Conservation (phyloP, 2,888 invertebrate species). For the Drymonia ruficornis region DNA sequence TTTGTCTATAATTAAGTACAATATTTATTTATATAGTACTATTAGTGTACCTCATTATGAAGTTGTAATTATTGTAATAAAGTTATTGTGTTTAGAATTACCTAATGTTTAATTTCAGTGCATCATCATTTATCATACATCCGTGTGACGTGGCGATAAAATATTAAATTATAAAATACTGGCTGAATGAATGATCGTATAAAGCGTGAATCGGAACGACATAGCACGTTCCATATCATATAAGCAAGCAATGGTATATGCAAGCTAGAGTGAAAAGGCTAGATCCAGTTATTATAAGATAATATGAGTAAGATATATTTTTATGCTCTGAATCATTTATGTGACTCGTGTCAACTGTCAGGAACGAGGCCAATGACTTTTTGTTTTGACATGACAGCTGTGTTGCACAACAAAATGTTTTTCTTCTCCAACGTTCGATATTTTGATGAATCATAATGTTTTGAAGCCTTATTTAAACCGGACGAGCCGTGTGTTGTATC, state of each 20-base stretch:
- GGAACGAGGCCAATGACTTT: no score
- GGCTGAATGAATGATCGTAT: no score
- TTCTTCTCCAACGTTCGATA: conserved; percentile 57
- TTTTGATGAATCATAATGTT: conserved; percentile 59
- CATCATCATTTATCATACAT: no score
- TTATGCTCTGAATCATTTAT: no score
- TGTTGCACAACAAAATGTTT: conserved; percentile 60
- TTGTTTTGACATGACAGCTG: conserved; percentile 45
- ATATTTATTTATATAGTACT: conserved; percentile 9
- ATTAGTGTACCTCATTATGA: background rate
- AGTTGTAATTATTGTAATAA: background rate
- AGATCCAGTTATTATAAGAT: no score
- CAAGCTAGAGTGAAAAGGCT: no score
- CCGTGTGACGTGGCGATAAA: no score
- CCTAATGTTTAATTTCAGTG: no score
- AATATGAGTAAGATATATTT: no score
- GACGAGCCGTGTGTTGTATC: conserved; percentile 27
- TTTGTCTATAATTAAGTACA: conserved; percentile 16
- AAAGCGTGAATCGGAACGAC: conserved; percentile 11
- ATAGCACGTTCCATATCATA: conserved; percentile 2
- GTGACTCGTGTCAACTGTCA: no score
- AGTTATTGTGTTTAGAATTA: background rate
- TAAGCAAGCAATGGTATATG: no score
- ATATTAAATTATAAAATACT: no score
- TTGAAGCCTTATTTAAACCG: conserved; percentile 47